Evolutionary conservation across 1,140 invertebrate genomes (phyloP).

Genomic region (Antheraea pernyi): DNA sequence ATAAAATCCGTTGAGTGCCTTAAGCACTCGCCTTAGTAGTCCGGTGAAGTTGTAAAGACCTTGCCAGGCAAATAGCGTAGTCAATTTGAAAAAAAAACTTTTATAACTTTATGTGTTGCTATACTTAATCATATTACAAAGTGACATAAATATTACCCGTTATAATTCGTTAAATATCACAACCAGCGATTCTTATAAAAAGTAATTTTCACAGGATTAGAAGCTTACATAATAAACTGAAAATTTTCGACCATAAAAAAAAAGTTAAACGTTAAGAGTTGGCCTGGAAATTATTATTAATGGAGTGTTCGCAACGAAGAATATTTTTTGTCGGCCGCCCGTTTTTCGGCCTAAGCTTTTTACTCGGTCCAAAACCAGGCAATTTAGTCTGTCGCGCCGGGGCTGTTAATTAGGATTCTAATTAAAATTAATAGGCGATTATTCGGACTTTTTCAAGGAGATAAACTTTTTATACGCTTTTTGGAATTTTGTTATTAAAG

Average conservation of each 20-base stretch:
- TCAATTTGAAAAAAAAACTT: too few species aligned
- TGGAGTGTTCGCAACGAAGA: constrained; percentile 51
- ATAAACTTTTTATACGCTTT: constrained; percentile 28
- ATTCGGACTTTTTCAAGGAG: constrained; percentile 51
- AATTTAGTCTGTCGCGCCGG: constrained; percentile 62
- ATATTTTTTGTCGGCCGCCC: constrained; percentile 51
- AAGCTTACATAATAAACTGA: constrained; percentile 57
- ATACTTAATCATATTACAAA: too few species aligned
- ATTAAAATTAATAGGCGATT: constrained; percentile 75
- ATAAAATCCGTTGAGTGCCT: too few species aligned
- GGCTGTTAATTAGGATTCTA: constrained; percentile 70
- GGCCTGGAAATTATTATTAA: constrained; percentile 43
- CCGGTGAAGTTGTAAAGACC: too few species aligned
- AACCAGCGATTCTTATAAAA: neutral
- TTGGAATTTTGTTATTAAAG: constrained; percentile 27
- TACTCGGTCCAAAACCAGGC: constrained; percentile 52
- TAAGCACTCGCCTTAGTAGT: too few species aligned
- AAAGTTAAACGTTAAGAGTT: constrained; percentile 45
- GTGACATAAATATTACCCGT: too few species aligned
- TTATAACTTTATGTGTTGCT: too few species aligned
- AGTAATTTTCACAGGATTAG: constrained; percentile 34
- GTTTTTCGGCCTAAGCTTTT: constrained; percentile 49
- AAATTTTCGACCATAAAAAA: constrained; percentile 49
- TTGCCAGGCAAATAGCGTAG: too few species aligned
- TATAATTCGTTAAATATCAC: too few species aligned